Percentiles rank a stretch among this genome's conserved stretches.
Evolutionary conservation across 23 tunicate genomes (phyloP).

Genomic region (Corella eumyota): DNA sequence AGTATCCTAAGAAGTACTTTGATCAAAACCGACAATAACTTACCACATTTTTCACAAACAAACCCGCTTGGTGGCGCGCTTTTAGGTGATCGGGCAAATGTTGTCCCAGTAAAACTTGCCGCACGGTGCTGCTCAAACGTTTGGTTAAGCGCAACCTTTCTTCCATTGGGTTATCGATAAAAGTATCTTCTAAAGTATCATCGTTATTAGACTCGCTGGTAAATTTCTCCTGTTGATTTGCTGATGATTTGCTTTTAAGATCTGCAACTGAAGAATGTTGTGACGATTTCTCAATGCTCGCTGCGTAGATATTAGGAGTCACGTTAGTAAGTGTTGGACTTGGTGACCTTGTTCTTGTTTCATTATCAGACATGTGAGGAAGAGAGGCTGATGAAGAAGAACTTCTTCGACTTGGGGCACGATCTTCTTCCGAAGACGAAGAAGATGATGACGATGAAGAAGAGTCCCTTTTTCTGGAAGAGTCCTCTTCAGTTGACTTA

Average conservation of each 20-base stretch:
- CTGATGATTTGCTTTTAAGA: neutral
- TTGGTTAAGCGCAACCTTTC: conserved; percentile 18
- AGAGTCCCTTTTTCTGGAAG: neutral
- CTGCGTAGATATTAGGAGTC: neutral
- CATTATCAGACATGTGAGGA: conserved; percentile 7
- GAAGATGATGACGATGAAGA: neutral
- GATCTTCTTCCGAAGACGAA: neutral
- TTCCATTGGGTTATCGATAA: conserved; percentile 13
- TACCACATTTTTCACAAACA: conserved; percentile 55
- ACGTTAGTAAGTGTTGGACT: conserved; percentile 1
- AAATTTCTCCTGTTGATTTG: neutral
- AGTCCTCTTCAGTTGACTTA: neutral
- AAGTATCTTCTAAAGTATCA: conserved; percentile 11
- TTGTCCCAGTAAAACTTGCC: conserved; percentile 50
- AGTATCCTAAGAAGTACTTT: too few relatives aligned
- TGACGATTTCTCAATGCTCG: neutral
- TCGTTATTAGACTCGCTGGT: neutral
- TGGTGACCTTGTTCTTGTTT: neutral
- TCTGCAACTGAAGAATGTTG: conserved; percentile 9
- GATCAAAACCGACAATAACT: too few relatives aligned
- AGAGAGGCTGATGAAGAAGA: conserved; percentile 11
- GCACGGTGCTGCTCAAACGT: conserved; percentile 42
- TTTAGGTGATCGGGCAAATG: conserved; percentile 79
- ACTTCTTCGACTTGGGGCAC: conserved; percentile 9
- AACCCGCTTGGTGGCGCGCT: conserved; percentile 58